These are phyloP conservation scores for Phthorimaea operculella DNA, from an alignment of 1,140 invertebrate genomes.

Conservation along the genomic window DNA sequence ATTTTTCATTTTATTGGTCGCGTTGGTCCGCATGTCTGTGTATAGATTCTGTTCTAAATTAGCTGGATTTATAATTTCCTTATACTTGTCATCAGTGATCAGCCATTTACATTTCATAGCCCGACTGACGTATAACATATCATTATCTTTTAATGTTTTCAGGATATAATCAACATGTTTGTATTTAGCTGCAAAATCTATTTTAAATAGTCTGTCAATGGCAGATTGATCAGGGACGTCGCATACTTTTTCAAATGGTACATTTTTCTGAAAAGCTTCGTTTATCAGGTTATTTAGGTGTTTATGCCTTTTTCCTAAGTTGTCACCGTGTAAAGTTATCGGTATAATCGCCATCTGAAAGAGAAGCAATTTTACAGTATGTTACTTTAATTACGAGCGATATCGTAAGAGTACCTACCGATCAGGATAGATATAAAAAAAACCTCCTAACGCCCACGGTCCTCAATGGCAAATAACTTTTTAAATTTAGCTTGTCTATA, in stretches of 20 bases:
- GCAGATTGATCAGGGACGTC: constrained; percentile 27
- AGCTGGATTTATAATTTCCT: constrained; percentile 19
- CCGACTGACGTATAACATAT: constrained; percentile 45
- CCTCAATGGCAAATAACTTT: too few species aligned
- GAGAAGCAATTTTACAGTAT: too few species aligned
- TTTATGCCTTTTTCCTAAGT: constrained; percentile 32
- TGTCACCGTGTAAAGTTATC: constrained; percentile 22
- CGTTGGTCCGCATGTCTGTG: constrained; percentile 38
- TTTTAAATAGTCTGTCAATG: constrained; percentile 45
- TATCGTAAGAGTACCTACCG: too few species aligned
- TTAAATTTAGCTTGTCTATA: too few species aligned
- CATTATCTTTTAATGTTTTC: constrained; percentile 33
- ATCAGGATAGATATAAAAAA: too few species aligned
- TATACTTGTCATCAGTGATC: constrained; percentile 24
- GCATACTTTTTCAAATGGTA: constrained; percentile 18
- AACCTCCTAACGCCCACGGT: too few species aligned
- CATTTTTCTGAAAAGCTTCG: constrained; percentile 14
- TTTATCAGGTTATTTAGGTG: constrained; percentile 31
- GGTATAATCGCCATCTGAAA: constrained; percentile 9
- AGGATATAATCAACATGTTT: constrained; percentile 37
- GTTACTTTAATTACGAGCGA: too few species aligned
- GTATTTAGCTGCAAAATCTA: constrained; percentile 39
- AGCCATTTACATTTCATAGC: constrained; percentile 28
- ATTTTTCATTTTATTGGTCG: constrained; percentile 44
- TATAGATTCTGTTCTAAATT: constrained; percentile 35